Conservation (phyloP, 30 jellyfish, hydroid and myxozoan genomes). For the Catostylus mosaicus region DNA sequence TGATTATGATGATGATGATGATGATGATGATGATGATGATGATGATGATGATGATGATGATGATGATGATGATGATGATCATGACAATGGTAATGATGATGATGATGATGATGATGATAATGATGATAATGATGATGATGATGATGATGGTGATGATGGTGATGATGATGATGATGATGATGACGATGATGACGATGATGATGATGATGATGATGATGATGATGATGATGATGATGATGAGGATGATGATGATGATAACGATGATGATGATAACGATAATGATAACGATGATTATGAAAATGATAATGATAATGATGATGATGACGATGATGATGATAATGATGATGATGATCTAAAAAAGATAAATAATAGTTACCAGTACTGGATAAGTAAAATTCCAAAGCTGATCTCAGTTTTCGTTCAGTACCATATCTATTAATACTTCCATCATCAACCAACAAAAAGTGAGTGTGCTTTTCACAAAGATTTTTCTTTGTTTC, state of each 20-base stretch:
- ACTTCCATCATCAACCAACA: conserved; percentile 28
- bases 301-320: background rate
- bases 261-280: too few species aligned
- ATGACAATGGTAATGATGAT: conserved; percentile 8
- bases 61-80: conserved; percentile 26
- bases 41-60: conserved; percentile 6
- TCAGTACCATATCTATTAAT: background rate
- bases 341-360: background rate
- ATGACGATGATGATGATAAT: background rate
- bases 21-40: too few species aligned
- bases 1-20: too few species aligned
- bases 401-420: background rate
- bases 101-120: conserved; percentile 18
- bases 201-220: background rate
- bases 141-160: conserved; percentile 12
- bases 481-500: background rate
- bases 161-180: conserved; percentile 12
- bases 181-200: background rate
- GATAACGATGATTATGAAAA: background rate
- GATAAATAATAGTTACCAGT: conserved; percentile 18
- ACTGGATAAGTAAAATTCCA: background rate
- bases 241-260: too few species aligned
- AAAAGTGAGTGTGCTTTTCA: conserved; percentile 11
- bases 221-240: too few species aligned
- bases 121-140: background rate